Evolutionary conservation across 2,797 vertebrate species (phyloP), one percentile per base, ranked within the genome.

Genomic region (Gymnoscopelus microlampas): DNA sequence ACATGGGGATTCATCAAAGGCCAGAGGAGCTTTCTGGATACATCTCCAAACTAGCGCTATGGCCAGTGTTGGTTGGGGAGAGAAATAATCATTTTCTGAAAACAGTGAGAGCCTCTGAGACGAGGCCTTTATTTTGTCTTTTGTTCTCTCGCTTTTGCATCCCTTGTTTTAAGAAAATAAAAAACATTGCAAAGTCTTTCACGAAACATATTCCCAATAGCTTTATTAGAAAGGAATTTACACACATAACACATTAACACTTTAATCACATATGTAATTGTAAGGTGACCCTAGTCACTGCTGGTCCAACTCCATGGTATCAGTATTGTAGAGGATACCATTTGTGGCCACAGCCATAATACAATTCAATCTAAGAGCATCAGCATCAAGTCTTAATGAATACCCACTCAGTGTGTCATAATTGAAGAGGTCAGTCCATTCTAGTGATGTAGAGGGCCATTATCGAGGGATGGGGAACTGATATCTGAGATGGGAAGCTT

Each of bases 371-470:
- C 35, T 84, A 88, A 87, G 87, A 84, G 85, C 77, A 81, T 81
- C 71, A 78, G 74, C 79, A 84, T 85, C 75, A 78, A 74, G 75
- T 87, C 79, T 82, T 92, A 92, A 93, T 92, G 87, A 92, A 92
- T 87, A 85, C 77, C 71, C 85, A 82, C 84, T 91, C 81, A 90
- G 85, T 63, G 76, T 86, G 76, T 79, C 80, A 79, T 90, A 91
- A 91, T 85, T 77, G 87, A 88, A 75, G 83, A 73, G 84, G 87
- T 90, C 82, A 77, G 71, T 77, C 86, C 81, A 82, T 92, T 92
- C 80, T 59, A 75, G 67, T 90, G 87, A 92, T 90, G 74, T 84
- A 90, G 64, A 87, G 83, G 58, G 77, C 79, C 87, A 79, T 90
- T 92, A 89, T 58, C 59, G 80, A 70, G 74, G 59, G 75, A 76